Evolutionary conservation across 2,888 invertebrate genomes (phyloP).

Genomic region (Invenusta paracnida): DNA sequence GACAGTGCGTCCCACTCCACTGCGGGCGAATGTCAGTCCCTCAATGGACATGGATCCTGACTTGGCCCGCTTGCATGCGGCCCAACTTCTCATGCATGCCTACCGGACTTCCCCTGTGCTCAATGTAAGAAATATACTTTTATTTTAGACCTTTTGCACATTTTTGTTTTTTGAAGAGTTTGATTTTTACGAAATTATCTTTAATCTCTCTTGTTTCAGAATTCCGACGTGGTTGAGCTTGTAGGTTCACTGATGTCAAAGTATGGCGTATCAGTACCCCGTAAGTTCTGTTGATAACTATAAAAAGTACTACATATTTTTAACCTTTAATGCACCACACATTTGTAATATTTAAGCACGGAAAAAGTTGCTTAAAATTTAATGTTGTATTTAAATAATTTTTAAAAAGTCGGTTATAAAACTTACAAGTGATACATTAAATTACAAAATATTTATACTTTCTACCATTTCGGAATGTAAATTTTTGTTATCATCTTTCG

Average conservation of each 20-base stretch:
- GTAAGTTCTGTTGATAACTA: neutral
- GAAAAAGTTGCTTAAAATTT: too few species aligned
- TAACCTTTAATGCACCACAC: too few species aligned
- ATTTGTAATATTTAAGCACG: too few species aligned
- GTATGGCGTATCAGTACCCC: conserved; percentile 2
- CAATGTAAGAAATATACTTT: neutral
- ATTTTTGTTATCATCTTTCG: too few species aligned
- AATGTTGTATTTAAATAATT: too few species aligned
- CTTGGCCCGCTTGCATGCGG: neutral
- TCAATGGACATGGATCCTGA: neutral
- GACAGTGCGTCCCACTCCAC: neutral
- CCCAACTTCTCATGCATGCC: neutral
- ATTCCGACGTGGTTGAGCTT: conserved; percentile 4
- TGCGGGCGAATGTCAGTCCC: neutral
- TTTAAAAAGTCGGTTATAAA: too few species aligned
- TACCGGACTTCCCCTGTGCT: conserved; percentile 3
- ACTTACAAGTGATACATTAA: too few species aligned
- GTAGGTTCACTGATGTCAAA: neutral
- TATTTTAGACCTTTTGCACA: neutral
- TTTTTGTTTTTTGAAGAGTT: neutral
- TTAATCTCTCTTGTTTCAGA: neutral
- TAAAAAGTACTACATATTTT: too few species aligned
- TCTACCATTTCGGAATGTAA: too few species aligned
- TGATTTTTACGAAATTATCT: neutral
- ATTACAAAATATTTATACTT: too few species aligned